phyloP scores from a whole-genome alignment of 2,113 vertebrate genomes.

The Pteronura brasiliensis region DNA sequence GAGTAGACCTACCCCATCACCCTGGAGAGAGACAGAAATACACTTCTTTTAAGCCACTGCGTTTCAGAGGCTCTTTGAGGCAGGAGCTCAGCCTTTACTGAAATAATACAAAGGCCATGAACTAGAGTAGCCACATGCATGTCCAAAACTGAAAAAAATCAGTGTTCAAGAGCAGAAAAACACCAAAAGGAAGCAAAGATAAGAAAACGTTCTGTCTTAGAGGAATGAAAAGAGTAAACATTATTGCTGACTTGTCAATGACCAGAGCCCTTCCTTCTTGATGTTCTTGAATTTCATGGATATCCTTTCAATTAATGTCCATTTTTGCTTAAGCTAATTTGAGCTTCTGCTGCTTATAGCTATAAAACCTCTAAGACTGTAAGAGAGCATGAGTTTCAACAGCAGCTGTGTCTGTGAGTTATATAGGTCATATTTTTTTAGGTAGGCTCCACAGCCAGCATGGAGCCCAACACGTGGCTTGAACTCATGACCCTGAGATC shows the following conservation, averaged over 20 bases:
- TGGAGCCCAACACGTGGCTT: background rate
- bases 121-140: background rate
- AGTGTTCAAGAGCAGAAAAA: background rate
- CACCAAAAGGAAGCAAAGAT: background rate
- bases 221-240: background rate
- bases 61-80: background rate
- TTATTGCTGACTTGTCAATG: background rate
- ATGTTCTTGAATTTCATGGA: background rate
- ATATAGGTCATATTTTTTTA: background rate
- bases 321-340: constrained; percentile 12
- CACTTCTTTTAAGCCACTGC: background rate
- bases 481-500: background rate
- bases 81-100: background rate
- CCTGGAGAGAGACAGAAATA: background rate
- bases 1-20: background rate
- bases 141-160: background rate
- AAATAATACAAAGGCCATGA: background rate
- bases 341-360: background rate
- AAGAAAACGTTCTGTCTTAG: background rate
- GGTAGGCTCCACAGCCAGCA: background rate
- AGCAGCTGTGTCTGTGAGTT: background rate
- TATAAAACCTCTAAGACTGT: background rate
- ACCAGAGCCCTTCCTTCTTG: background rate
- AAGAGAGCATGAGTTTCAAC: background rate
- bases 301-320: background rate